Evolutionary conservation across 2,113 vertebrate genomes (phyloP), one percentile per base, ranked within the genome.

Genomic region (Bos javanicus): DNA sequence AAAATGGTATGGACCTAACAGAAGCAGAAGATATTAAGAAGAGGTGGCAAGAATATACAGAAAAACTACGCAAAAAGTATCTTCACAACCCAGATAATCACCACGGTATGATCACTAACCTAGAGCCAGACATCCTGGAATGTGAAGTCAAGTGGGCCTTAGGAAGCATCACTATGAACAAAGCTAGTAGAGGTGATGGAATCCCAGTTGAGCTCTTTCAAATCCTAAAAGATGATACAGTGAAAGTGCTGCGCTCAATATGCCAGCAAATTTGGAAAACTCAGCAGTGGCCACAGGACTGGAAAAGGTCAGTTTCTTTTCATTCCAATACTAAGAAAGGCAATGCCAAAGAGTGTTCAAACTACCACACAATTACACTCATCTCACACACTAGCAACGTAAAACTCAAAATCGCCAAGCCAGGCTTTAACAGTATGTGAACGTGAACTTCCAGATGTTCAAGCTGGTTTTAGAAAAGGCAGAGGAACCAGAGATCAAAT

Each of bases 331-430:
- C n/a, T 11, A 71, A 71, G 33, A 71, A 71, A 71, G 19, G n/a
- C 17, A 71, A 71, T 36, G 64, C n/a, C 64, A 71, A 71, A 71
- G 64, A 71, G 23, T 36, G n/a, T 21, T 71, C 64, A 71, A 23
- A 36, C 9, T 36, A 71, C n/a, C 0, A 0, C n/a, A 71, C n/a
- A 36, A 12, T 36, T 71, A 36, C 4, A 23, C 19, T 71, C 64
- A 71, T 36, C 19, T 71, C 64, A 71, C 64, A 71, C 5, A 10
- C 33, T 36, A 71, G 17, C 21, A 71, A 71, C 11, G 19, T 36
- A 71, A 71, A 23, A 21, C 9, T 12, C 9, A 71, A 71, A 71
- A 71, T 12, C 17, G 0, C 9, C n/a, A 71, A 71, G 19, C n/a
- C 9, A 71, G 64, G n/a, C 4, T 71, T 36, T n/a, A 71, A 11